phyloP scores from a whole-genome alignment of 2,888 invertebrate genomes.

The Drosophila helvetica region DNA sequence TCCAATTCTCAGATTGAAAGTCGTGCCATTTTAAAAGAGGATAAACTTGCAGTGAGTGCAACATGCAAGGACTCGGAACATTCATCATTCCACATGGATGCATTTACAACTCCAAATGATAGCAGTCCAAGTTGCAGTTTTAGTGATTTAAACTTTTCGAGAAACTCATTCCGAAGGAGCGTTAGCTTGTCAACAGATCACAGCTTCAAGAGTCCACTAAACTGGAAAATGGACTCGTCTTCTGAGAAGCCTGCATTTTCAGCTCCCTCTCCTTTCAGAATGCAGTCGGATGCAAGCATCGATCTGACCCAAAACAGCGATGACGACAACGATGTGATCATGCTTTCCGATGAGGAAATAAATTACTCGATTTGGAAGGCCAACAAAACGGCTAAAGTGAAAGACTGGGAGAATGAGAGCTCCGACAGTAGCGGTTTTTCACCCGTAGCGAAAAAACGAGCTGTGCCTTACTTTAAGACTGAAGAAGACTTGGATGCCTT shows the following conservation, averaged over 20 bases:
- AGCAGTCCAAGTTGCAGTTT: constrained; percentile 19
- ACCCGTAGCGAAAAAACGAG: constrained; percentile 20
- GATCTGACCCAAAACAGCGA: constrained; percentile 70
- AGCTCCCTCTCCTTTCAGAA: not conserved
- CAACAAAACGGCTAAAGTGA: constrained; percentile 51
- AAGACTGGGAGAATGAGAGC: constrained; percentile 7
- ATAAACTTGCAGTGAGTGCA: not conserved
- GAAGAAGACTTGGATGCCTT: constrained; percentile 58
- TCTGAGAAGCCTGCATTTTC: constrained; percentile 3
- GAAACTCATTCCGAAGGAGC: constrained; percentile 40
- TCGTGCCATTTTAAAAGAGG: not conserved
- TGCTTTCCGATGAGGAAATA: constrained; percentile 86
- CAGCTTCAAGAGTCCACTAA: constrained; percentile 51
- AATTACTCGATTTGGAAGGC: constrained; percentile 86
- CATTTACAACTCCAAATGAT: not conserved
- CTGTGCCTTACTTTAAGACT: constrained; percentile 53
- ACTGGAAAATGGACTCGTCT: constrained; percentile 27
- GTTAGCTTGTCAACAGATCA: constrained; percentile 34
- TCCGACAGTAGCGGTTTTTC: constrained; percentile 10
- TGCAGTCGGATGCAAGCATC: constrained; percentile 60
- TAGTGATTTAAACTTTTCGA: constrained; percentile 35
- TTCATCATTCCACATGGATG: constrained; percentile 6
- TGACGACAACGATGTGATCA: constrained; percentile 81
- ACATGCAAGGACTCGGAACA: not conserved
- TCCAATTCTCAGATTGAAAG: not conserved